phyloP scores from a whole-genome alignment of 92 coral and sea anemone species.

The Actinernus sp. region DNA sequence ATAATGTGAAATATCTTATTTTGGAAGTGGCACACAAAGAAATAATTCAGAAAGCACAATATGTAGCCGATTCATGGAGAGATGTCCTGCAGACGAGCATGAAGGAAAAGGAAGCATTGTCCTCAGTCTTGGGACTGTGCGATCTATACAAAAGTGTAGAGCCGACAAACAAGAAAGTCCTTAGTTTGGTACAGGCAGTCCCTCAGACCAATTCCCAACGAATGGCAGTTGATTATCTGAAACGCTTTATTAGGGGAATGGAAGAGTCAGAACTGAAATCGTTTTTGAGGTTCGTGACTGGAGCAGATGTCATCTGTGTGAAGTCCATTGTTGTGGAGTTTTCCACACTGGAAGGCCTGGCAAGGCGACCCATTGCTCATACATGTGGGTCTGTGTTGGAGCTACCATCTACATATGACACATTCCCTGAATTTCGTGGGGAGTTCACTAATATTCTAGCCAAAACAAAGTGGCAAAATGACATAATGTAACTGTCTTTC shows the following conservation, averaged over 20 bases:
- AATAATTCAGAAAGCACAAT: slow-evolving; percentile 50
- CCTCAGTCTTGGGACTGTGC: slow-evolving; percentile 14
- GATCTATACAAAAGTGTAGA: slow-evolving; percentile 20
- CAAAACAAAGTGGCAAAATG: too few species aligned
- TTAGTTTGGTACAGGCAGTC: slow-evolving; percentile 29
- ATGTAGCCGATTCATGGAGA: slow-evolving; percentile 58
- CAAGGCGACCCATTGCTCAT: slow-evolving; percentile 48
- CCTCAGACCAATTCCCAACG: slow-evolving; percentile 40
- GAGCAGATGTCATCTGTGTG: slow-evolving; percentile 36
- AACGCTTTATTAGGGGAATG: slow-evolving; percentile 51
- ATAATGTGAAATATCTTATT: too few species aligned
- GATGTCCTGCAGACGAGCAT: background rate
- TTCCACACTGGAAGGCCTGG: slow-evolving; percentile 34
- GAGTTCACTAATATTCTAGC: slow-evolving; percentile 32
- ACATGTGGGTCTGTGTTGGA: slow-evolving; percentile 48
- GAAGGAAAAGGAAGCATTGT: background rate
- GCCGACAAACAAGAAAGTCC: too few species aligned
- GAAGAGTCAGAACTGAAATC: slow-evolving; percentile 14
- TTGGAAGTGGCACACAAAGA: slow-evolving; percentile 75
- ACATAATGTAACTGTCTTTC: too few species aligned
- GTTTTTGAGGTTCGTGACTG: slow-evolving; percentile 39
- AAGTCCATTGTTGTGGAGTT: slow-evolving; percentile 15
- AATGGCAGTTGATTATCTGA: slow-evolving; percentile 21
- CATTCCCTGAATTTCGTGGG: slow-evolving; percentile 53
- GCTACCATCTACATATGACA: slow-evolving; percentile 44